Percentiles rank a stretch among this genome's conserved stretches.
Evolutionary conservation across 2,113 vertebrate genomes (phyloP).

Genomic region (Bambusicola thoracicus): DNA sequence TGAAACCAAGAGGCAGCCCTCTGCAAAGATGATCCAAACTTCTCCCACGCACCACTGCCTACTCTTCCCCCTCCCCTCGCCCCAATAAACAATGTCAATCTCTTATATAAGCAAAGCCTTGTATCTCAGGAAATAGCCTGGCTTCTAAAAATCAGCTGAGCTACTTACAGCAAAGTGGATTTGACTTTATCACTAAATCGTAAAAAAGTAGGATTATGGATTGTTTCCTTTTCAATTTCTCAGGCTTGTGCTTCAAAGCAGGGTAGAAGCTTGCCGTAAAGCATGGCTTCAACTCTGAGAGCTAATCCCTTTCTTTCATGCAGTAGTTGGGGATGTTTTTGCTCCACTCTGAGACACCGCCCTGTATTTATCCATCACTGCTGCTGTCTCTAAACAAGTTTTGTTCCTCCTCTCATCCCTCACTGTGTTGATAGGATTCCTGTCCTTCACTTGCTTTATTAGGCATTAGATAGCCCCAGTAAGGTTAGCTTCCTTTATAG

Average conservation of each 20-base stretch:
- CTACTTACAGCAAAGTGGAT: constrained; percentile 70
- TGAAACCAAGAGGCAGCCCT: neutral
- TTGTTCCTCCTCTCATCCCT: neutral
- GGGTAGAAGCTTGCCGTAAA: constrained; percentile 6
- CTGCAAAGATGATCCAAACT: neutral
- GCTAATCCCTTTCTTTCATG: neutral
- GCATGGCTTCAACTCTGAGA: neutral
- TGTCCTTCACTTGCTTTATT: neutral
- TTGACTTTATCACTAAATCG: constrained; percentile 58
- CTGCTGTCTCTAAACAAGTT: neutral
- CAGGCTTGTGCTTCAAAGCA: constrained; percentile 50
- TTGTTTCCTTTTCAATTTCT: constrained; percentile 64
- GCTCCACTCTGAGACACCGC: neutral
- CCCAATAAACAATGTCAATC: neutral
- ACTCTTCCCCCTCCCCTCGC: neutral
- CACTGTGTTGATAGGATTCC: accelerated
- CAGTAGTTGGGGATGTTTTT: neutral
- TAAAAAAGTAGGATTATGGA: constrained; percentile 63
- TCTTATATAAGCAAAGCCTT: constrained; percentile 38
- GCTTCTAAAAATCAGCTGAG: constrained; percentile 41
- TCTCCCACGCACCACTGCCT: neutral
- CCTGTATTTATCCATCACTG: neutral
- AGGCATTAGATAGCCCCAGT: neutral
- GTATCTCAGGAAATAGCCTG: constrained; percentile 20
- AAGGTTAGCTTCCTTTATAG: neutral